Conservation (phyloP, 2,888 invertebrate species). For the Cotesia congregata region DNA sequence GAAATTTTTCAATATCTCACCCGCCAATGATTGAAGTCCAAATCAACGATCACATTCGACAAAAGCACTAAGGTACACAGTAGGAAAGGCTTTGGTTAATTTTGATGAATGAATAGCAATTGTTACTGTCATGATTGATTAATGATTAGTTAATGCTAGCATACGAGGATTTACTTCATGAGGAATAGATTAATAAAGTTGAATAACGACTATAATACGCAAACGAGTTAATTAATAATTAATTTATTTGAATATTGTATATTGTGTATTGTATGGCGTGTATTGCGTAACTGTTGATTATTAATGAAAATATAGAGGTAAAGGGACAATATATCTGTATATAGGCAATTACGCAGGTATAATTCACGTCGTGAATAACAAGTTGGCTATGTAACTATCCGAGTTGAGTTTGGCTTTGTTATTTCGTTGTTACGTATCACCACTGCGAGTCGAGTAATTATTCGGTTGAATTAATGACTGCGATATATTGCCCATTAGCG, state of each 20-base stretch:
- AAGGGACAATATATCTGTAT: background rate
- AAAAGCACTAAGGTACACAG: too few relatives aligned
- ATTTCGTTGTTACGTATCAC: slow-evolving; percentile 41
- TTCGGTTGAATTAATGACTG: slow-evolving; percentile 44
- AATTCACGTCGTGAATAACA: background rate
- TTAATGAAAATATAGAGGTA: background rate
- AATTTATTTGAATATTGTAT: background rate
- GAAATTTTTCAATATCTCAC: too few relatives aligned
- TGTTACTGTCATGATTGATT: too few relatives aligned
- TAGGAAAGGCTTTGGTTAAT: too few relatives aligned
- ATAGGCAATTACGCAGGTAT: background rate
- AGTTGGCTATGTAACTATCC: slow-evolving; percentile 4
- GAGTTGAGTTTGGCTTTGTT: slow-evolving; percentile 42
- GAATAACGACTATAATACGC: background rate
- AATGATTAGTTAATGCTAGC: too few relatives aligned
- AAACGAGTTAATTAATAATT: background rate
- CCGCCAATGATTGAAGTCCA: too few relatives aligned
- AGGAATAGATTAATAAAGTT: too few relatives aligned
- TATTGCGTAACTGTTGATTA: background rate
- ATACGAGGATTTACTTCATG: too few relatives aligned
- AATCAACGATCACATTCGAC: too few relatives aligned
- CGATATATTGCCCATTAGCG: slow-evolving; percentile 42
- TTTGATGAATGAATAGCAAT: too few relatives aligned
- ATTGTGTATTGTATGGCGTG: background rate
- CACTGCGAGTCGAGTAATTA: slow-evolving; percentile 37